These are phyloP conservation scores for Nomada fucata DNA, from an alignment of 2,888 invertebrate species.

Conservation along the genomic window DNA sequence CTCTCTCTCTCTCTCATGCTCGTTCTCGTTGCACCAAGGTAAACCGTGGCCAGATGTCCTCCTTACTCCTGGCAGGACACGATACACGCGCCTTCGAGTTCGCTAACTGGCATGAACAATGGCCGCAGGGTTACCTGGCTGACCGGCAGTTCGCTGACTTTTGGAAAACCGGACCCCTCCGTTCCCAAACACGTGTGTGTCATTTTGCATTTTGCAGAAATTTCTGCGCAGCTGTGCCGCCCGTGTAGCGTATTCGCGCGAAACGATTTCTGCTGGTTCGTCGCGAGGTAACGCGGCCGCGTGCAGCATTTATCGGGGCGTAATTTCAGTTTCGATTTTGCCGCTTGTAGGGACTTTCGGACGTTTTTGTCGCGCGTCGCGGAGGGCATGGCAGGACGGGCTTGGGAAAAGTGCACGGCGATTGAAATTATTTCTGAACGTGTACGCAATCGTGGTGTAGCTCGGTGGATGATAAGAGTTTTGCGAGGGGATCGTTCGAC, in stretches of 20 bases:
- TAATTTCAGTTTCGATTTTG: slow-evolving; percentile 11
- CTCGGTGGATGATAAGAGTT: no score
- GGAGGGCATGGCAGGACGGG: no score
- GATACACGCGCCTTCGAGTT: slow-evolving; percentile 2
- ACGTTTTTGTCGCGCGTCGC: background rate
- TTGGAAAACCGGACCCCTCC: slow-evolving; percentile 26
- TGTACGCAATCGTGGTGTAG: no score
- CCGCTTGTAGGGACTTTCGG: background rate
- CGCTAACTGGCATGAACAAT: slow-evolving; percentile 30
- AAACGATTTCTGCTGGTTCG: slow-evolving; percentile 4
- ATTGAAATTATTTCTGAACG: no score
- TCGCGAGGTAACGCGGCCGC: background rate
- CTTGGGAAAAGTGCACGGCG: no score
- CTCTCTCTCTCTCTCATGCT: no score
- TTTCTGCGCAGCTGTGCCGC: slow-evolving; percentile 39
- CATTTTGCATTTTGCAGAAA: slow-evolving; percentile 36
- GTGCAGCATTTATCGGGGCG: background rate
- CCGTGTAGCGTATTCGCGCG: background rate
- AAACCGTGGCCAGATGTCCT: slow-evolving; percentile 53
- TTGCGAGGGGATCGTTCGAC: no score
- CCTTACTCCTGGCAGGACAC: slow-evolving; percentile 41
- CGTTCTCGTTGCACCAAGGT: background rate
- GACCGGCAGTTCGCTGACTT: slow-evolving; percentile 25
- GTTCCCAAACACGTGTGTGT: slow-evolving; percentile 15
- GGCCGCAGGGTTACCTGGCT: slow-evolving; percentile 7